Base-by-base conservation (phyloP, 2,113 vertebrate genomes). In the Oophaga pumilio region DNA sequence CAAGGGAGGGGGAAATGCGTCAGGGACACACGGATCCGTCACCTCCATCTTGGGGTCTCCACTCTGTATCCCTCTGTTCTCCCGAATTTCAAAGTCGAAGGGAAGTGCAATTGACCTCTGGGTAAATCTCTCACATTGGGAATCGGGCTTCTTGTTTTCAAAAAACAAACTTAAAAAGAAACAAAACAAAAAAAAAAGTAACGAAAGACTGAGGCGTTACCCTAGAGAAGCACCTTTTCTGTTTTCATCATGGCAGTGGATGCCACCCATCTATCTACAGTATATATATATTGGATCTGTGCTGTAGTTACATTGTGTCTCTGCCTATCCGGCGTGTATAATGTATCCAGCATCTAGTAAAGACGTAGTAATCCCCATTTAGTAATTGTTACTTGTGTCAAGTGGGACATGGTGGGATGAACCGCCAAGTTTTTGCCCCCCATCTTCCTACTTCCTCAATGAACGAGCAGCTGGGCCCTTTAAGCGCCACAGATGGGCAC, bases 111-210 rank as follows among this genome's bases (percentile, higher is more conserved):
- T 82, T 33, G 59, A 43, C n/a, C 68, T 71, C 86, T 74, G 78
- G 76, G 85, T 71, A 81, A 87, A 81, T 87, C 76, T 71, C 64
- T 49, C 77, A 87, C 86, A 87, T 87, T 74, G 79, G 86, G 79
- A 86, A 85, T 79, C 24, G 15, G 74, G 74, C 59, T 78, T 85
- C 69, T 85, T 86, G 85, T 86, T 78, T 86, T 86, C 74, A 78
- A 68, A 85, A 77, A 85, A 85, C 73, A 85, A 85, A 50, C 73
- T 49, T 85, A 77, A 60, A 85, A 85, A 64, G 8, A 28, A 83
- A 66, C n/a, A 49, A 76, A 1, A 22, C 18, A 73, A 26, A 14
- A 62, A 69, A 69, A 18, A 26, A 71, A 59, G 12, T 24, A 68
- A 69, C 11, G 24, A 43, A 66, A 86, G 59, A 62, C 69, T 62